Conservation (phyloP, 2,888 invertebrate species). For the Hemaris fuciformis region DNA sequence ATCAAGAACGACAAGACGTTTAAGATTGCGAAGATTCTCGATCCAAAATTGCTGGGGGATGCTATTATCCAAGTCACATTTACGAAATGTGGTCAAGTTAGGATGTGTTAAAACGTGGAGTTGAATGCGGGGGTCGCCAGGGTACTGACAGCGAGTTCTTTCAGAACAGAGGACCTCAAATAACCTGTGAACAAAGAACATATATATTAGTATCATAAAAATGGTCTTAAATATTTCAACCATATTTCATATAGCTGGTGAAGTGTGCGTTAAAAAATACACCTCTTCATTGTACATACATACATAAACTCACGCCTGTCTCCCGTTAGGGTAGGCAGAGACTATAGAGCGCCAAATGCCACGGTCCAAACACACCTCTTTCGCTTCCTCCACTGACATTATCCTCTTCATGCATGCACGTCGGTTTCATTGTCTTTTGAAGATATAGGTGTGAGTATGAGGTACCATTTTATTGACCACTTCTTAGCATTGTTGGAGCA, state of each 20-base stretch:
- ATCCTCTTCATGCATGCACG: no score
- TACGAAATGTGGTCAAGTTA: conserved; percentile 70
- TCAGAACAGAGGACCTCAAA: conserved; percentile 77
- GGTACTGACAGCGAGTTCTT: conserved; percentile 66
- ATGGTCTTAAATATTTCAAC: no score
- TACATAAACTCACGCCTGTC: no score
- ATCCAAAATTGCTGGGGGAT: conserved; percentile 71
- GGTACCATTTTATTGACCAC: no score
- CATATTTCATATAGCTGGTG: no score
- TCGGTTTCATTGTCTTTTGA: not conserved
- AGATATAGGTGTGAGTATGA: no score
- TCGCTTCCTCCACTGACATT: no score
- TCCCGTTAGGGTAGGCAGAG: no score
- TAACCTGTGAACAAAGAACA: conserved; percentile 66
- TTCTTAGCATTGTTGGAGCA: not conserved
- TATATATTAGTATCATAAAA: conserved; percentile 6
- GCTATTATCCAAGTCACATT: conserved; percentile 71
- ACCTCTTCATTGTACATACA: no score
- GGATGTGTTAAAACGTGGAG: conserved; percentile 70
- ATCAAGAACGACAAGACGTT: conserved; percentile 65
- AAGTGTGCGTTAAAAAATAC: no score
- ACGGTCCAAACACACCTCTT: no score
- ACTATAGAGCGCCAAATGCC: no score
- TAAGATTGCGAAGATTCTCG: conserved; percentile 57
- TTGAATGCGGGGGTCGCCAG: conserved; percentile 70